Evolutionary conservation across 1,140 invertebrate genomes (phyloP).

Genomic region (Oedothorax gibbosus): DNA sequence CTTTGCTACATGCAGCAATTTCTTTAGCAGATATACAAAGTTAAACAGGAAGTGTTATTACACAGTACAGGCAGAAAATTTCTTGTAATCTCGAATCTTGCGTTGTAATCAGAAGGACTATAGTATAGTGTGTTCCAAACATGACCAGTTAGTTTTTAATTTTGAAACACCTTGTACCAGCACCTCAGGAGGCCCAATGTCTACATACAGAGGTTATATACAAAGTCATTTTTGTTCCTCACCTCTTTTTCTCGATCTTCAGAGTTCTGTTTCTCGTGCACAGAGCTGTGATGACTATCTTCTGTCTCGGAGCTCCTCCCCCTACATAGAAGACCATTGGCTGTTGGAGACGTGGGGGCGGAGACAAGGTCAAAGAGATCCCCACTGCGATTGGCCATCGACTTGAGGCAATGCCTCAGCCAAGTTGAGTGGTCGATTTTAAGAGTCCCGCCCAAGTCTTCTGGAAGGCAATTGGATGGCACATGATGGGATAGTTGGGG

Average conservation of each 20-base stretch:
- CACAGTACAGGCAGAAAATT: no score
- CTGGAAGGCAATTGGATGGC: constrained; percentile 82
- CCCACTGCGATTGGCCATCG: constrained; percentile 75
- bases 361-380: constrained; percentile 66
- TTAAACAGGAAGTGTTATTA: no score
- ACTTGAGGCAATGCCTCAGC: constrained; percentile 80
- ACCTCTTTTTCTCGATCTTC: constrained; percentile 65
- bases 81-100: no score
- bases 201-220: no score
- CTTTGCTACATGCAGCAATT: no score
- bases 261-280: constrained; percentile 69
- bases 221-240: no score
- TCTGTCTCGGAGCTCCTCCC: constrained; percentile 57
- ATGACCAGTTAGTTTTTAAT: no score
- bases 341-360: constrained; percentile 44
- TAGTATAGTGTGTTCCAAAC: no score
- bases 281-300: constrained; percentile 53
- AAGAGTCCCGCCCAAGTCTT: constrained; percentile 86
- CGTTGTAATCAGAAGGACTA: no score
- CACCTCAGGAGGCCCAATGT: no score
- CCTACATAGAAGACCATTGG: constrained; percentile 22
- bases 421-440: constrained; percentile 89
- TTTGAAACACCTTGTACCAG: no score
- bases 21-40: no score
- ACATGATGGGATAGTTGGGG: constrained; percentile 74